phyloP scores from a whole-genome alignment of 2,113 vertebrate genomes.

The Catharus bicknelli region DNA sequence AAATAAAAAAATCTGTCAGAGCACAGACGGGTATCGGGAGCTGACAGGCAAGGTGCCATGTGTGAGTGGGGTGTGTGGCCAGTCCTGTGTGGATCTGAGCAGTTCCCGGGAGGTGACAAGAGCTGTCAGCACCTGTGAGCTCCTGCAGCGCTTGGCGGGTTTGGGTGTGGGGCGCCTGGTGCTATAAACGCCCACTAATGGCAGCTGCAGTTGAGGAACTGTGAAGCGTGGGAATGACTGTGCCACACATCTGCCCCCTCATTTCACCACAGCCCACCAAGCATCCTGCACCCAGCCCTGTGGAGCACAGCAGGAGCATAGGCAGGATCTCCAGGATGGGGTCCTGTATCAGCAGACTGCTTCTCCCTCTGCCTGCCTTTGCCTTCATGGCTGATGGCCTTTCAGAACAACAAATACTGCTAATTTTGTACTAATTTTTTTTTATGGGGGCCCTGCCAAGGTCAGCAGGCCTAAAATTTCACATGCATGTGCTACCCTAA shows the following conservation, averaged over 20 bases:
- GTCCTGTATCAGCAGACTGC: not conserved
- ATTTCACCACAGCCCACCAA: not conserved
- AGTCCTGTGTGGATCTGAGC: conserved; percentile 1
- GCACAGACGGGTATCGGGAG: fast-evolving
- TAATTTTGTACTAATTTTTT: conserved; percentile 13
- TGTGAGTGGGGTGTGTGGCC: not conserved
- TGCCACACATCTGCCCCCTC: conserved; percentile 14
- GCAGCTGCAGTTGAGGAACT: conserved; percentile 45
- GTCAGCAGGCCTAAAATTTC: conserved; percentile 44
- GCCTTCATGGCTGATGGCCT: not conserved
- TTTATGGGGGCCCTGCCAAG: conserved; percentile 25
- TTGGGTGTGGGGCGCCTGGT: not conserved
- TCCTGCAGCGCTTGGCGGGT: not conserved
- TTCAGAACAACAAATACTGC: not conserved
- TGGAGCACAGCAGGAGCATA: not conserved
- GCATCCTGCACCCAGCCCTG: not conserved
- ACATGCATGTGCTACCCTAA: not conserved
- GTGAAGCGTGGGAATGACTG: conserved; percentile 11
- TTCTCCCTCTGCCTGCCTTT: not conserved
- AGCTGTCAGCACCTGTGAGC: conserved; percentile 14
- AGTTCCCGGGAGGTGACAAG: not conserved
- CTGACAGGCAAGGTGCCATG: not conserved
- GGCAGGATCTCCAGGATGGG: not conserved
- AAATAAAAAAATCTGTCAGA: not conserved
- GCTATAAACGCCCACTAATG: conserved; percentile 24